Conservation (phyloP, 1,140 invertebrate species). For the honey bee (Apis mellifera) region Amel_HAv3.1 CM009932.2:3191501-3192000, state of each 20-base stretch:
- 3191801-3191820: slow-evolving; percentile 43
- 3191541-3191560: too few species aligned
- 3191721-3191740: not conserved
- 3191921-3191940: not conserved
- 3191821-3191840: slow-evolving; percentile 43
- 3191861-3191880: slow-evolving; percentile 42
- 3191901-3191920: not conserved
- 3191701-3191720: too few species aligned
- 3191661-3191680: too few species aligned
- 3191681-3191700: too few species aligned
- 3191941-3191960: not conserved
- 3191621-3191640: too few species aligned
- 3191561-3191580: too few species aligned
- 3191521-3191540: too few species aligned
- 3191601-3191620: too few species aligned
- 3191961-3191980: not conserved
- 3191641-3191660: too few species aligned
- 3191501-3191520: too few species aligned
- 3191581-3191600: too few species aligned
- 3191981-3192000: not conserved
- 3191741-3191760: not conserved
- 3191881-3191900: slow-evolving; percentile 41
- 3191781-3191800: slow-evolving; percentile 24
- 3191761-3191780: not conserved
- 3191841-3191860: slow-evolving; percentile 42